These are phyloP conservation scores for Carcina quercana DNA, from an alignment of 2,888 invertebrate species.

Conservation along the genomic window DNA sequence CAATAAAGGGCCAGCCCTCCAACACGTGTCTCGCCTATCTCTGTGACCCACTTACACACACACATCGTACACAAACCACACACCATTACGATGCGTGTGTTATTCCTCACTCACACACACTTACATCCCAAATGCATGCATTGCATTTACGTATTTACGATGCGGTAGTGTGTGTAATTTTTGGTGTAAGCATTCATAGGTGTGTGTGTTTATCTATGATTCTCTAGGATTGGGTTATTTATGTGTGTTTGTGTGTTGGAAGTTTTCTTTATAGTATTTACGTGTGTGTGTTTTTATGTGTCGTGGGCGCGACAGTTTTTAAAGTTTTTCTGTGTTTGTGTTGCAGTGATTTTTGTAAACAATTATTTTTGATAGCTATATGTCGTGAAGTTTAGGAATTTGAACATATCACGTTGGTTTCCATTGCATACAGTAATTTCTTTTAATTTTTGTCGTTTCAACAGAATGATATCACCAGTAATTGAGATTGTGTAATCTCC, in stretches of 20 bases:
- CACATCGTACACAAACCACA: conserved; percentile 18
- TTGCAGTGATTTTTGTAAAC: conserved; percentile 15
- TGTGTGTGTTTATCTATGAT: conserved; percentile 41
- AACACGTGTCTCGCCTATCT: conserved; percentile 70
- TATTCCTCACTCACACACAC: conserved; percentile 1
- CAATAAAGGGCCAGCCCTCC: conserved; percentile 58
- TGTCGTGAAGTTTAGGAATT: too few relatives aligned
- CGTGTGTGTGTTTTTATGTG: conserved; percentile 15
- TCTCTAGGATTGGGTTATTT: conserved; percentile 17
- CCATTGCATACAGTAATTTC: too few relatives aligned
- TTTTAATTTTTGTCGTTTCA: too few relatives aligned
- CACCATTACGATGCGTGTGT: conserved; percentile 13
- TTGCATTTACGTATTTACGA: conserved; percentile 12
- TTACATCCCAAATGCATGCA: conserved; percentile 39
- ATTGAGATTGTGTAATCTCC: too few relatives aligned
- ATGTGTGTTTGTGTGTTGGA: conserved; percentile 24
- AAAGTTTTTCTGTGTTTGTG: conserved; percentile 18
- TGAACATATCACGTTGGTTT: too few relatives aligned
- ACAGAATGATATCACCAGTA: too few relatives aligned
- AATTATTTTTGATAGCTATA: too few relatives aligned
- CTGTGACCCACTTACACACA: conserved; percentile 68
- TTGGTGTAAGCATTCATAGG: conserved; percentile 35
- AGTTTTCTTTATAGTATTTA: conserved; percentile 22
- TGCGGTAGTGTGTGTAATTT: conserved; percentile 30
- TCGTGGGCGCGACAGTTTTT: conserved; percentile 18